These are phyloP conservation scores for Pedetes capensis DNA, from an alignment of 2,113 vertebrate genomes.

Conservation along the genomic window DNA sequence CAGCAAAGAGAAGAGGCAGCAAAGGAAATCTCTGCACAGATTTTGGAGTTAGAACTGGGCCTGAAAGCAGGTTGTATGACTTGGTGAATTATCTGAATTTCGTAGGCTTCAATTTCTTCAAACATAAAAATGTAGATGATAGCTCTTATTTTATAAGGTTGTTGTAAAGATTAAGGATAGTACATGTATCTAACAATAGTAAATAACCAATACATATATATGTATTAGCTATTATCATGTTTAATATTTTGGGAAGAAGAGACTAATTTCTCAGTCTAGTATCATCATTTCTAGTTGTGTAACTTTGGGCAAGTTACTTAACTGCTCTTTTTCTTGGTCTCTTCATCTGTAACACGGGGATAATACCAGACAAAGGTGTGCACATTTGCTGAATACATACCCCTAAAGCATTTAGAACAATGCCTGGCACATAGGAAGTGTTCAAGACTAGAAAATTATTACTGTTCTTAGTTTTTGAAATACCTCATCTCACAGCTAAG, in stretches of 20 bases:
- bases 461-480: neutral
- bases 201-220: neutral
- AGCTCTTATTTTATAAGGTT: neutral
- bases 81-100: constrained; percentile 15
- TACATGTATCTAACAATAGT: neutral
- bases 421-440: neutral
- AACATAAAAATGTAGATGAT: neutral
- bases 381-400: neutral
- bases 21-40: neutral
- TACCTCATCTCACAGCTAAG: neutral
- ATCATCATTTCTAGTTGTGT: neutral
- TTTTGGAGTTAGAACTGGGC: neutral
- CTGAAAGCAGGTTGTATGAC: neutral
- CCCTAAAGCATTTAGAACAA: neutral
- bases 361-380: neutral
- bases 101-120: neutral
- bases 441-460: constrained; percentile 5
- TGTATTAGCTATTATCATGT: neutral
- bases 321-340: neutral
- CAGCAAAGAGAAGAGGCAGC: neutral
- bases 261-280: constrained; percentile 27
- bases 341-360: neutral
- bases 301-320: neutral
- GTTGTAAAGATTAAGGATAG: neutral
- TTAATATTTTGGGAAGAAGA: constrained; percentile 30